Evolutionary conservation across 2,113 vertebrate species (phyloP).

Genomic region (Brachionichthys hirsutus): DNA sequence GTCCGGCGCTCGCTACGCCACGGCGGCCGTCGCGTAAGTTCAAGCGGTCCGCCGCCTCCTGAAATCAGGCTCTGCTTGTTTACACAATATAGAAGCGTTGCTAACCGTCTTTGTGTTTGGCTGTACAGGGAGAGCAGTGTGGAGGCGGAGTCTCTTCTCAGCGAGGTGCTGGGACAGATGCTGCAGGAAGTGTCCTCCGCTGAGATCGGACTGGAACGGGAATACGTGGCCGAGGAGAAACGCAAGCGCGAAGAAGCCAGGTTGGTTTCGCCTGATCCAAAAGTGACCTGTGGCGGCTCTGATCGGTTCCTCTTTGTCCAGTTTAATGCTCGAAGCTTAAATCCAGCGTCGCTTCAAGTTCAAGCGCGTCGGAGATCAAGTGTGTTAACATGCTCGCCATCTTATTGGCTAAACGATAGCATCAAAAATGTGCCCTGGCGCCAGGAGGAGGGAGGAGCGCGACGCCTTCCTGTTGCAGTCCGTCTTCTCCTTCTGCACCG

Average conservation of each 20-base stretch:
- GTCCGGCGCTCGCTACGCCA: slow-evolving; percentile 69
- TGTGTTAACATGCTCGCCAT: too few species aligned
- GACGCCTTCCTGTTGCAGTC: slow-evolving; percentile 78
- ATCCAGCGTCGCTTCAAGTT: too few species aligned
- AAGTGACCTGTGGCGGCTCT: not conserved
- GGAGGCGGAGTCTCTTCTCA: slow-evolving; percentile 76
- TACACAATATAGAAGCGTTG: too few species aligned
- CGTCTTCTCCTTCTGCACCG: slow-evolving; percentile 78
- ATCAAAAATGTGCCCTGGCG: too few species aligned
- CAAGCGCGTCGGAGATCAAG: too few species aligned
- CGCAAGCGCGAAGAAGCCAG: slow-evolving; percentile 84
- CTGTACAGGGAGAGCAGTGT: slow-evolving; percentile 75
- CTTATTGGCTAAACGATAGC: too few species aligned
- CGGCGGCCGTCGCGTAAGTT: slow-evolving; percentile 81
- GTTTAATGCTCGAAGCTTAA: too few species aligned
- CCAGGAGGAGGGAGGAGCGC: slow-evolving; percentile 83
- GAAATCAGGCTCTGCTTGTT: too few species aligned
- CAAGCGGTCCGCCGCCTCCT: not conserved
- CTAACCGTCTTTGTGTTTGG: not conserved
- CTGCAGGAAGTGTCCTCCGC: slow-evolving; percentile 73
- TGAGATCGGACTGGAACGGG: slow-evolving; percentile 72
- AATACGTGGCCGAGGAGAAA: slow-evolving; percentile 80
- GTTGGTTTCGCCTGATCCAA: slow-evolving; percentile 55
- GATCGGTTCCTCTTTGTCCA: too few species aligned
- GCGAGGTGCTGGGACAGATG: slow-evolving; percentile 75